Base-by-base conservation (phyloP, 2,797 vertebrate species). In the Falco peregrinus region DNA sequence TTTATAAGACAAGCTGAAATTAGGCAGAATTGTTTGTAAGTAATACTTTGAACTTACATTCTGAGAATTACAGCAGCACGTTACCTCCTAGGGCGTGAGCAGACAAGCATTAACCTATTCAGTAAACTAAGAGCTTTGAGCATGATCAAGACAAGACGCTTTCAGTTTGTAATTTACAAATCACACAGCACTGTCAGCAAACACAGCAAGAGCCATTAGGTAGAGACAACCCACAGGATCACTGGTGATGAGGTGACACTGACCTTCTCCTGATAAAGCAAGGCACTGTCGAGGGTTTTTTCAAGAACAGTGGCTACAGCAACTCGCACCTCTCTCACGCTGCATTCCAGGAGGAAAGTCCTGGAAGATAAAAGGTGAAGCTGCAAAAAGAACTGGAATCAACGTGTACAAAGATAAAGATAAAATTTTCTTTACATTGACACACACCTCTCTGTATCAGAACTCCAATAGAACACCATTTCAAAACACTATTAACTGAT, bases 281-380 rank as follows among this genome's bases (percentile, higher is more conserved):
- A 99, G 54, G 99, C 99, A 94, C 99, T 99, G 98, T 99, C 99
- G 26, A 99, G 98, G 37, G 99, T 99, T 98, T 99, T 99, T 96
- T 99, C 99, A 51, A 99, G 98, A 97, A 99, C 97, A 33, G 99
- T 99, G n/a, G 99, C 99, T 45, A 99, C 99, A 71, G 99, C 99
- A 74, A 98, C 97, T 85, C 99, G 98, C n/a, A 99, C 99, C 96
- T 99, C 99, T 85, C 99, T 98, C 45, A 99, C 98, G 2, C 98
- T 98, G 98, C 99, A 99, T 96, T 99, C 99, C 97, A 99, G 91
- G 87, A 99, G 98, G 96, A 99, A 99, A 76, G 99, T 99, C 97
- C 99, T 99, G 91, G 50, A 94, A 96, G n/a, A 96, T 3, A 96
- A 89, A 95, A 89, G 95, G 76, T 3, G 6, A 41, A 85, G 87